Base-by-base conservation (phyloP, 2,888 invertebrate species). In the Abrostola triplasia region DNA sequence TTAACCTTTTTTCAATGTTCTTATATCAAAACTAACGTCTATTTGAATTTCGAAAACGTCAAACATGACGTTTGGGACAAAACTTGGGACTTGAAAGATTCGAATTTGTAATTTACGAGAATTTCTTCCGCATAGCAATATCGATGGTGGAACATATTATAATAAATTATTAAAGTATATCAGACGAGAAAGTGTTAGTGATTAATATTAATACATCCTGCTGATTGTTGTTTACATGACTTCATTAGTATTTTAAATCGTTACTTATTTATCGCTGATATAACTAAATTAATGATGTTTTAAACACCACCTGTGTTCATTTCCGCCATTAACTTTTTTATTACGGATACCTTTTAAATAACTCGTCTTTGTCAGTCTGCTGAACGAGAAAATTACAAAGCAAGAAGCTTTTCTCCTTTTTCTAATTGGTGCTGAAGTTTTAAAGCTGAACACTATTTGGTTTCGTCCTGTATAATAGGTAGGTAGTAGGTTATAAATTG, bases 161-260 rank as follows among this genome's bases (percentile, higher is more conserved):
- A 24, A 9, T 47, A 9, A 9, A 47, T 13, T 24, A 47, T 6
- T 24, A 47, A 24, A n/a, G 9, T 7, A 24, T 24, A 47, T 47
- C 24, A 24, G 24, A 24, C 44, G 44, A 47, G 44, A 47, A 47
- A 47, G 44, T 24, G 24, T 47, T 24, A 9, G 8, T 24, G 5
- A 8, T 47, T 47, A 24, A 47, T 47, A 47, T 47, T 47, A 47
- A 47, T 44, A 44, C 44, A 44, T 47, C 44, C 44, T 24, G 24
- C 13, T 47, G 13, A 24, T 9, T 47, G 44, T 47, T 24, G 24
- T 5, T 47, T 47, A 47, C 24, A 47, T 47, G 44, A 47, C 24
- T 13, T 24, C 24, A 44, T 47, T 24, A 47, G 24, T 47, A 24
- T 47, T 47, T 24, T 9, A 47, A 24, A 24, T 47, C 7, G 13